A percentile compares a stretch with the other conserved stretches of the same genome.
These are phyloP conservation scores for Platyrinchus mystaceus DNA, from an alignment of 2,797 vertebrate genomes.

Conservation along the genomic window DNA sequence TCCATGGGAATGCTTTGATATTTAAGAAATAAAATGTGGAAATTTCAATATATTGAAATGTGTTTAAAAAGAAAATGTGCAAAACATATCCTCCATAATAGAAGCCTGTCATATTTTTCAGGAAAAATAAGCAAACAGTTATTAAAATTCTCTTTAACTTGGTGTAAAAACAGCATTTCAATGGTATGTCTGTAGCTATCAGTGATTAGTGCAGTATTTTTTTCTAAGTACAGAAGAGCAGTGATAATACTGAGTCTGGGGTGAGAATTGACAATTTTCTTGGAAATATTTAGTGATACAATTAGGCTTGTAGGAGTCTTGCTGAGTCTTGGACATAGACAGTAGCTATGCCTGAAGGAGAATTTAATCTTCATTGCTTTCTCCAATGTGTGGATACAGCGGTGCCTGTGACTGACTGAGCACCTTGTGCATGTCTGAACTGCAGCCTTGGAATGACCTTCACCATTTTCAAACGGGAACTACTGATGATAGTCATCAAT, in stretches of 20 bases:
- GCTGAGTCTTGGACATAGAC: neutral
- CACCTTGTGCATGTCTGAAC: neutral
- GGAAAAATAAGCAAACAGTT: neutral
- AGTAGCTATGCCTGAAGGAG: neutral
- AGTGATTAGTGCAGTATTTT: neutral
- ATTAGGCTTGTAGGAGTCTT: neutral
- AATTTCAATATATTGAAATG: neutral
- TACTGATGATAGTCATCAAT: neutral
- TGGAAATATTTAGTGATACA: neutral
- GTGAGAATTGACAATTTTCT: neutral
- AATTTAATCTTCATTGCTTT: neutral
- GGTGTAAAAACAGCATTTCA: neutral
- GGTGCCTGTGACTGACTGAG: neutral
- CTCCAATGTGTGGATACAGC: neutral
- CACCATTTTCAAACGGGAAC: neutral
- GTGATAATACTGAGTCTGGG: neutral
- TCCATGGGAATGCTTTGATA: neutral
- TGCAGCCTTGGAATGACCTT: neutral
- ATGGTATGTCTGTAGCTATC: neutral
- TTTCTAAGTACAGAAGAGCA: slow-evolving; percentile 9
- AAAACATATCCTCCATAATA: neutral
- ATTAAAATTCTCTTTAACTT: neutral
- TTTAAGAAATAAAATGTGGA: neutral
- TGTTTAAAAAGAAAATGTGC: neutral
- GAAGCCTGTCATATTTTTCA: neutral